Evolutionary conservation across 2,888 invertebrate genomes (phyloP), one percentile per base, ranked within the genome.

Genomic region (Iphiclides podalirius): DNA sequence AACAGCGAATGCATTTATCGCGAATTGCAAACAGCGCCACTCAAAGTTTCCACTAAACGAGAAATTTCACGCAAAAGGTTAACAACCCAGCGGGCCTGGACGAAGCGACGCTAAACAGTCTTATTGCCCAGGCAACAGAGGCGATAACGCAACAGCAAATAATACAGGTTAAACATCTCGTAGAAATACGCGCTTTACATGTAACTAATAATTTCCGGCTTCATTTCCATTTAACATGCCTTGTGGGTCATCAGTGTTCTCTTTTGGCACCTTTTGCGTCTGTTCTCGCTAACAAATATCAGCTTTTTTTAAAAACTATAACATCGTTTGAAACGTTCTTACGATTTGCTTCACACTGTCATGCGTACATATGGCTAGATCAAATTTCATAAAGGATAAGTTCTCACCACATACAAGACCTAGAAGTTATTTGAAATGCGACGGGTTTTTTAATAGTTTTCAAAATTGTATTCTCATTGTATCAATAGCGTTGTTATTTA

Each of bases 81-180:
- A 89, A 89, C 85, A 89, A 89, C 69, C 83, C 89, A 7, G 79
- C 78, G 39, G 88, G 84, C 37, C 65, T 89, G 75, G 89, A 89
- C 75, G 89, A 89, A 70, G 82, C 83, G 61, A 89, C 89, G 58
- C 70, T 89, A 68, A 89, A 87, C 82, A 85, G 74, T 70, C 83
- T 89, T 70, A 89, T 89, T 64, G 72, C 88, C 39, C 89, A 89
- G 71, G 89, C 89, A 63, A 89, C 86, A 71, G 89, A 89, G 75
- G 89, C 88, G 71, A 86, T 89, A 71, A 83, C 84, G 40, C 89
- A 89, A 79, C 89, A 89, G 70, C 89, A 89, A 75, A 86, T 87
- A 45, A 88, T 88, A 63, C 88, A 88, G 88, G 88, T 88, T 83
- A 80, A 53, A 63, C 49, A 59, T 49, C 51, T 36, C 42, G 41